Evolutionary conservation across 2,888 invertebrate species (phyloP).

Genomic region (Reticulitermes lucifugus): DNA sequence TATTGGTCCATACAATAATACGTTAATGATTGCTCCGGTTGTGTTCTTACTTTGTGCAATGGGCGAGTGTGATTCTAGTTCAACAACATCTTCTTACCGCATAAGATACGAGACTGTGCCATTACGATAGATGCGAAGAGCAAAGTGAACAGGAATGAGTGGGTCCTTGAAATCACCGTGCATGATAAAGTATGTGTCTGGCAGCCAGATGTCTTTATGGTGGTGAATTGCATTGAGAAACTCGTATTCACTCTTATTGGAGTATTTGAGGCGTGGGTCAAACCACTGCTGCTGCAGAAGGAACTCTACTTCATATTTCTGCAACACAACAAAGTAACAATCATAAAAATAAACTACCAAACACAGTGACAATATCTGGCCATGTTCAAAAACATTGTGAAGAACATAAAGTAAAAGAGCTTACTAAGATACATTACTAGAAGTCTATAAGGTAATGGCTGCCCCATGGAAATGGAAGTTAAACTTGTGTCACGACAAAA

Average conservation of each 20-base stretch:
- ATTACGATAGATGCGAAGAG: slow-evolving; percentile 90
- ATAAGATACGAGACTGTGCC: slow-evolving; percentile 95
- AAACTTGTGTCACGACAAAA: too few species aligned
- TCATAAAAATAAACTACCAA: neutral
- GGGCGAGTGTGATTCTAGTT: too few species aligned
- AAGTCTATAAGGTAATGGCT: too few species aligned
- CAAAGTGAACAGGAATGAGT: slow-evolving; percentile 92
- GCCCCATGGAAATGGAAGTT: too few species aligned
- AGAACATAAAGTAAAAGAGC: too few species aligned
- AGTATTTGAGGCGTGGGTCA: slow-evolving; percentile 89
- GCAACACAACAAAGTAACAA: slow-evolving; percentile 59
- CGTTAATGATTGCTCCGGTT: too few species aligned
- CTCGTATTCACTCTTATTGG: slow-evolving; percentile 88
- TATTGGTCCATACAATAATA: too few species aligned
- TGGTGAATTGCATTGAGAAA: slow-evolving; percentile 94
- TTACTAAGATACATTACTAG: too few species aligned
- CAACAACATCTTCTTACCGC: slow-evolving; percentile 70
- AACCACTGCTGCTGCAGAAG: slow-evolving; percentile 94
- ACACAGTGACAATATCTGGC: neutral
- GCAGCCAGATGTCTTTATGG: slow-evolving; percentile 92
- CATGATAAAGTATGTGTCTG: slow-evolving; percentile 96
- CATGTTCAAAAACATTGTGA: too few species aligned
- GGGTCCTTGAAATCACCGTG: slow-evolving; percentile 97
- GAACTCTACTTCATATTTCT: slow-evolving; percentile 98
- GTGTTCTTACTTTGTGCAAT: too few species aligned